Conservation (phyloP, 2,113 vertebrate genomes). For the Xyrauchen texanus region DNA sequence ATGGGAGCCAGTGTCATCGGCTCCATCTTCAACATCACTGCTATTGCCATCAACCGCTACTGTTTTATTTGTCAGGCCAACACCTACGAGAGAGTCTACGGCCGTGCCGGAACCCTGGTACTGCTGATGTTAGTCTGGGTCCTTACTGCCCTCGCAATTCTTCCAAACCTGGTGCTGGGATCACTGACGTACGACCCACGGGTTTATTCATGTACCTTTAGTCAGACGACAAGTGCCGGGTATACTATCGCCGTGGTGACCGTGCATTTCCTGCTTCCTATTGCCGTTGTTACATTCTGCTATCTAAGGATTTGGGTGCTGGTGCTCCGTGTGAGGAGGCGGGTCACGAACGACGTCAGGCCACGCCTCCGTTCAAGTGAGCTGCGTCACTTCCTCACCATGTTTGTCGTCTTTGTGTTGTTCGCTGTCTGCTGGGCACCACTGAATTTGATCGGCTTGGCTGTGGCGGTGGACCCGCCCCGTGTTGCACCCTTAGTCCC, state of each 20-base stretch:
- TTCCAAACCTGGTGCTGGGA: slow-evolving; percentile 80
- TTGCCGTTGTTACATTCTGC: slow-evolving; percentile 79
- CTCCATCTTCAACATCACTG: slow-evolving; percentile 84
- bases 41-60: slow-evolving; percentile 81
- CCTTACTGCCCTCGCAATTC: slow-evolving; percentile 73
- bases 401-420: slow-evolving; percentile 84
- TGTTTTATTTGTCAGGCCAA: slow-evolving; percentile 81
- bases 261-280: slow-evolving; percentile 80
- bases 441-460: slow-evolving; percentile 80
- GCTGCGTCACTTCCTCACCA: slow-evolving; percentile 80
- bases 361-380: slow-evolving; percentile 70
- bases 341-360: slow-evolving; percentile 73
- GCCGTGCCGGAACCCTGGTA: slow-evolving; percentile 69
- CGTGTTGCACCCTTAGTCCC: slow-evolving; percentile 78
- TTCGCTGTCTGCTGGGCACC: slow-evolving; percentile 85
- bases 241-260: slow-evolving; percentile 77
- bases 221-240: slow-evolving; percentile 76
- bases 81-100: slow-evolving; percentile 75
- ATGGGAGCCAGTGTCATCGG: slow-evolving; percentile 83
- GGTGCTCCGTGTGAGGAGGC: slow-evolving; percentile 76
- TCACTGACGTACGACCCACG: slow-evolving; percentile 79
- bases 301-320: slow-evolving; percentile 83
- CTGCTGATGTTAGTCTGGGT: slow-evolving; percentile 77
- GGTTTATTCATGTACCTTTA: slow-evolving; percentile 82
- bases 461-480: slow-evolving; percentile 75